These are phyloP conservation scores for Sericinus montela DNA, from an alignment of 2,888 invertebrate species.

Conservation along the genomic window DNA sequence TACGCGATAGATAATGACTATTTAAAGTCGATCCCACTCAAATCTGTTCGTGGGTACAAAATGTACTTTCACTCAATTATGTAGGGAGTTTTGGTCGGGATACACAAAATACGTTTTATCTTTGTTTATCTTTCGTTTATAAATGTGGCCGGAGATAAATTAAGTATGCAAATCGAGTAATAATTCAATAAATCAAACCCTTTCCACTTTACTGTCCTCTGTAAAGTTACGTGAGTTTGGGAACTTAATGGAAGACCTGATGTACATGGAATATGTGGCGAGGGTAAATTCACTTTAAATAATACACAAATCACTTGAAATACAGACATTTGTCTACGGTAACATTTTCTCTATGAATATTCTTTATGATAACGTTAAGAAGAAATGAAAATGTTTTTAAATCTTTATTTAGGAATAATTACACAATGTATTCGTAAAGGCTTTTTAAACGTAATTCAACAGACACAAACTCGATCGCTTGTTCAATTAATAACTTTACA, in stretches of 20 bases:
- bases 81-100: slow-evolving; percentile 2
- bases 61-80: slow-evolving; percentile 15
- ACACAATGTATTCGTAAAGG: no score
- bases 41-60: not conserved
- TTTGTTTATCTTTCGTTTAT: slow-evolving; percentile 14
- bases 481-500: slow-evolving; percentile 12
- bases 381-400: no score
- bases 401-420: no score
- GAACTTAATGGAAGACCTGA: not conserved
- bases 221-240: slow-evolving; percentile 6
- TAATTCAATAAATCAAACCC: slow-evolving; percentile 20
- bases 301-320: not conserved
- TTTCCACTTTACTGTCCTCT: slow-evolving; percentile 11
- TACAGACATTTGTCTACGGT: no score
- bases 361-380: no score
- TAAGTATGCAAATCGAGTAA: slow-evolving; percentile 17
- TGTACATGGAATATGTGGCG: slow-evolving; percentile 7
- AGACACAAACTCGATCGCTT: slow-evolving; percentile 9
- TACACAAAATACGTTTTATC: slow-evolving; percentile 14
- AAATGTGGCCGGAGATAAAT: slow-evolving; percentile 12
- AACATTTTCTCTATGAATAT: no score
- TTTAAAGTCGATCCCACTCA: slow-evolving; percentile 6
- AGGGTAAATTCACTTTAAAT: not conserved
- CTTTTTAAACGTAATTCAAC: not conserved
- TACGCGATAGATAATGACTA: slow-evolving; percentile 11